These are phyloP conservation scores for Calidris pygmaea DNA, from an alignment of 2,113 vertebrate species.

Conservation along the genomic window DNA sequence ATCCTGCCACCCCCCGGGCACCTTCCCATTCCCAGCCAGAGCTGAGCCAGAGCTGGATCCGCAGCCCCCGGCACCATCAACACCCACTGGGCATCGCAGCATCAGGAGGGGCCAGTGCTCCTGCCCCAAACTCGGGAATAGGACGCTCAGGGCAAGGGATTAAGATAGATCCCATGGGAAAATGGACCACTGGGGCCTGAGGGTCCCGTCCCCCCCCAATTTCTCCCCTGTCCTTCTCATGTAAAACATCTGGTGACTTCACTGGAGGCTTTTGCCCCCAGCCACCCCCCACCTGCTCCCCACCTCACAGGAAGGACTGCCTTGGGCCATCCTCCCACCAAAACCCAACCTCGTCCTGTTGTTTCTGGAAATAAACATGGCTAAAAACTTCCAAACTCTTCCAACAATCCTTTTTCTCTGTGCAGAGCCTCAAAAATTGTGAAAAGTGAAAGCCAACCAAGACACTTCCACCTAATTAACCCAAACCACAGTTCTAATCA, in stretches of 20 bases:
- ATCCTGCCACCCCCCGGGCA: no score
- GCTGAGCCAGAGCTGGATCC: neutral
- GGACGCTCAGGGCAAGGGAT: neutral
- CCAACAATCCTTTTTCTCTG: no score
- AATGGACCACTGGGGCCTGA: no score
- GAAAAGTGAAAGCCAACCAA: slow-evolving; percentile 32
- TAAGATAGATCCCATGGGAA: neutral
- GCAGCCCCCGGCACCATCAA: neutral
- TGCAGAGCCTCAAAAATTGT: neutral
- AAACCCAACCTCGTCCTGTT: neutral
- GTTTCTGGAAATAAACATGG: neutral
- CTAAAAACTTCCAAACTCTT: neutral
- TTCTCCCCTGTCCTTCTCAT: neutral
- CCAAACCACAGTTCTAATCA: slow-evolving; percentile 62
- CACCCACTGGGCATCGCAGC: accelerated
- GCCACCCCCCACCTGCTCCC: neutral
- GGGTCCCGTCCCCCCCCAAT: neutral
- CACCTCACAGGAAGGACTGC: neutral
- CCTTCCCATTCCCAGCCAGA: accelerated
- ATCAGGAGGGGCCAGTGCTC: neutral
- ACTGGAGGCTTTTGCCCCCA: neutral
- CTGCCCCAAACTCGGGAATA: neutral
- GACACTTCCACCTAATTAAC: slow-evolving; percentile 70
- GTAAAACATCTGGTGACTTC: neutral
- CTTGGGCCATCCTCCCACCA: neutral